phyloP scores from a whole-genome alignment of 2,797 vertebrate species.

The Xyrichtys novacula region DNA sequence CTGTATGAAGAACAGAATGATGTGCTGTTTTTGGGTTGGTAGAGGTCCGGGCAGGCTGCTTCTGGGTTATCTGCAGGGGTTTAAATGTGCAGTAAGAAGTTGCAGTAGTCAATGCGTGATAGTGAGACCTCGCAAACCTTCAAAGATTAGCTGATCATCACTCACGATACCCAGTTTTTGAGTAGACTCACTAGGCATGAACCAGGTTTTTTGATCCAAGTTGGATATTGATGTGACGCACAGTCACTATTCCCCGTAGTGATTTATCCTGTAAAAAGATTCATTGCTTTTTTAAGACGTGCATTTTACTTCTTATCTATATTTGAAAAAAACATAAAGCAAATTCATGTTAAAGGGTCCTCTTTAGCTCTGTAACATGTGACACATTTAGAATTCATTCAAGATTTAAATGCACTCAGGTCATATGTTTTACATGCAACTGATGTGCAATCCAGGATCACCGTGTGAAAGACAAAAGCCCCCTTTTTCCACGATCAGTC shows the following conservation, averaged over 20 bases:
- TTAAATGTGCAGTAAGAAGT: too few species aligned
- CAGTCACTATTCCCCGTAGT: neutral
- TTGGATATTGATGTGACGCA: too few species aligned
- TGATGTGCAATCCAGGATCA: slow-evolving; percentile 17
- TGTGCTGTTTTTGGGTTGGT: too few species aligned
- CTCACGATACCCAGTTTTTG: too few species aligned
- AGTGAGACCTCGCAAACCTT: too few species aligned
- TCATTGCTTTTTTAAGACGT: neutral
- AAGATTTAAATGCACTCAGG: slow-evolving; percentile 21
- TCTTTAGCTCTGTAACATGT: neutral
- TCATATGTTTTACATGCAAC: slow-evolving; percentile 5
- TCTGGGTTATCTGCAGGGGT: too few species aligned
- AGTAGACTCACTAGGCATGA: too few species aligned
- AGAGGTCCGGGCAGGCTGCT: too few species aligned
- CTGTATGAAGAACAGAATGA: too few species aligned
- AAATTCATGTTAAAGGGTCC: slow-evolving; percentile 20
- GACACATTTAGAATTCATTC: slow-evolving; percentile 11
- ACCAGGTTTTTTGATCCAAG: too few species aligned
- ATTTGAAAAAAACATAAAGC: slow-evolving; percentile 12
- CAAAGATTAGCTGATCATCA: too few species aligned
- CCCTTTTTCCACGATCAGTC: slow-evolving; percentile 16
- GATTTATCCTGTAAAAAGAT: neutral
- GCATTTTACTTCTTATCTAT: neutral
- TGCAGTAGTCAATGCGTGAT: too few species aligned
- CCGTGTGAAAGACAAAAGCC: slow-evolving; percentile 12